These are phyloP conservation scores for Drosophila lutescens DNA, from an alignment of 2,888 invertebrate genomes.

Conservation along the genomic window DNA sequence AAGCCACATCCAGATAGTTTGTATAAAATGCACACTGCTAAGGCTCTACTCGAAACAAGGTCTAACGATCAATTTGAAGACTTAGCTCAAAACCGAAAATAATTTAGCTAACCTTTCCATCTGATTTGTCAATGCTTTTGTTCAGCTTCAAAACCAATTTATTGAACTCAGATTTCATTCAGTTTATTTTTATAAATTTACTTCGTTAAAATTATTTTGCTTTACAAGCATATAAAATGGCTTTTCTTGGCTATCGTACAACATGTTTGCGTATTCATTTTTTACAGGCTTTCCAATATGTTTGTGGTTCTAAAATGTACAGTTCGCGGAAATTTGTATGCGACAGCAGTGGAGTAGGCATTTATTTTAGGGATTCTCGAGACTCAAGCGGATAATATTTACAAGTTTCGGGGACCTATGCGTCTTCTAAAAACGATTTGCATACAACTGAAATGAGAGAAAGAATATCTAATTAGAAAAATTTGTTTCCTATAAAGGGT, in stretches of 20 bases:
- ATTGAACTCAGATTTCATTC: constrained; percentile 13
- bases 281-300: constrained; percentile 59
- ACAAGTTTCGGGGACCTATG: constrained; percentile 53
- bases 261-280: constrained; percentile 31
- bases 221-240: constrained; percentile 62
- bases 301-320: constrained; percentile 62
- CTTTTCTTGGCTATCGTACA: constrained; percentile 38
- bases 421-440: constrained; percentile 53
- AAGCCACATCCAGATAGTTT: constrained; percentile 76
- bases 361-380: constrained; percentile 12
- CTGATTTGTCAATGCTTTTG: constrained; percentile 75
- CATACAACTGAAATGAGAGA: constrained; percentile 55
- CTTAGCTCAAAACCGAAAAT: not conserved
- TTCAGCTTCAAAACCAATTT: constrained; percentile 13
- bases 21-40: constrained; percentile 62
- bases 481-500: not conserved
- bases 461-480: not conserved
- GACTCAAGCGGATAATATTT: constrained; percentile 45
- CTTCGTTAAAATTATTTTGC: constrained; percentile 51
- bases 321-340: constrained; percentile 60
- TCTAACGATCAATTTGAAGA: constrained; percentile 4
- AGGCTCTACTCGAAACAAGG: constrained; percentile 4
- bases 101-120: constrained; percentile 22
- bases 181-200: constrained; percentile 18
- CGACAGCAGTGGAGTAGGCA: constrained; percentile 69